These are phyloP conservation scores for Parauchenoglanis ngamensis DNA, from an alignment of 2,797 vertebrate genomes.

Conservation along the genomic window DNA sequence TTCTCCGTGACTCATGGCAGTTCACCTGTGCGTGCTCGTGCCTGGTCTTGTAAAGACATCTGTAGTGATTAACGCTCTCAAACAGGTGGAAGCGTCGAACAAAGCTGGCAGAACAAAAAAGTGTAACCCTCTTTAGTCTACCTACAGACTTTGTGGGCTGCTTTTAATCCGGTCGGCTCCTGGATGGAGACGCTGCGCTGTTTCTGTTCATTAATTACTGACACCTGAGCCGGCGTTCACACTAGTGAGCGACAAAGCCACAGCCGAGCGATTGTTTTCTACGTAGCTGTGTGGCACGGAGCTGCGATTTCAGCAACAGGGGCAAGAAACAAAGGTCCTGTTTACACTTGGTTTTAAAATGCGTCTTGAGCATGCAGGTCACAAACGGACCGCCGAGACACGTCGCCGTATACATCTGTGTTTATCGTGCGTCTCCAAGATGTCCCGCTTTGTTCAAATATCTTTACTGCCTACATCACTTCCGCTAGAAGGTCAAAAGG, in stretches of 20 bases:
- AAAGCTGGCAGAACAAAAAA: slow-evolving; percentile 23
- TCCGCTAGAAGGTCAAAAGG: no score
- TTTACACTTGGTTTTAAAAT: no score
- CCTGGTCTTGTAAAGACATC: slow-evolving; percentile 65
- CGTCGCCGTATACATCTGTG: no score
- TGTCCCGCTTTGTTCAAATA: no score
- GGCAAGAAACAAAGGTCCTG: not conserved
- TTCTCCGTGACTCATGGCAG: slow-evolving; percentile 5
- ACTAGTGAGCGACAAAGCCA: not conserved
- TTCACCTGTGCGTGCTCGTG: slow-evolving; percentile 69
- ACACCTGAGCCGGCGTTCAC: not conserved
- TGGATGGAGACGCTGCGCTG: not conserved
- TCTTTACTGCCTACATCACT: no score
- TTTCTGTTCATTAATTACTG: not conserved
- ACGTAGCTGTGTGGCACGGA: not conserved
- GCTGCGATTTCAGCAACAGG: not conserved
- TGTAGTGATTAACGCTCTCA: slow-evolving; percentile 56
- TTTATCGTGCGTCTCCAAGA: no score
- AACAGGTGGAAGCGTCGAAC: slow-evolving; percentile 67
- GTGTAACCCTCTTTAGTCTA: not conserved
- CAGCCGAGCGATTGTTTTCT: not conserved
- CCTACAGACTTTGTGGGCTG: not conserved
- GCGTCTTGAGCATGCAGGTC: no score
- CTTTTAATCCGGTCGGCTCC: not conserved
- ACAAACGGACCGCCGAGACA: no score